A percentile compares a stretch with the other conserved stretches of the same genome.
Evolutionary conservation across 2,888 invertebrate species (phyloP).

Genomic region (Sepioteuthis lessoniana): DNA sequence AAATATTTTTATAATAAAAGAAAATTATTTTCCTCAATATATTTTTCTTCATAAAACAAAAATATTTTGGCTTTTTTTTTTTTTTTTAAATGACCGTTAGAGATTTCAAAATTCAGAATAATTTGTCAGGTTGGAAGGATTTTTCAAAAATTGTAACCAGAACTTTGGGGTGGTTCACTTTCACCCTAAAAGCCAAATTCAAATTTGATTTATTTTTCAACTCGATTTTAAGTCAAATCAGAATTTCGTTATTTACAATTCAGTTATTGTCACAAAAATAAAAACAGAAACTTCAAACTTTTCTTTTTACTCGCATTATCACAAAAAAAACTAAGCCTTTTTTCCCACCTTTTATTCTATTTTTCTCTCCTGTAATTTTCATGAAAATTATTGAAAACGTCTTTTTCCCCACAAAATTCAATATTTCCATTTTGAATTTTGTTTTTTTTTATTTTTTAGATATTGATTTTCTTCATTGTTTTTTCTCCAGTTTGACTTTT

Average conservation of each 20-base stretch:
- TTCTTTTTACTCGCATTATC: neutral
- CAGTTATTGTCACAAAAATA: neutral
- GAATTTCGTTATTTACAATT: neutral
- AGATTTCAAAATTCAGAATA: too few species aligned
- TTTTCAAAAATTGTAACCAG: too few species aligned
- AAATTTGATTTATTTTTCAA: too few species aligned
- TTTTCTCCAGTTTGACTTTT: too few species aligned
- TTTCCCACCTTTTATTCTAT: neutral
- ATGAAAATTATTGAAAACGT: too few species aligned
- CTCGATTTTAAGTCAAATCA: neutral
- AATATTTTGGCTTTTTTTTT: neutral
- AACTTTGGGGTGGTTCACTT: too few species aligned
- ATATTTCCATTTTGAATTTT: neutral
- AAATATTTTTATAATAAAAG: neutral
- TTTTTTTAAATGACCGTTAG: neutral
- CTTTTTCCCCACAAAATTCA: neutral
- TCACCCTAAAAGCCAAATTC: too few species aligned
- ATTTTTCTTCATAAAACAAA: neutral
- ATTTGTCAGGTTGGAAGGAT: too few species aligned
- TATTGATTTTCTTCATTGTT: too few species aligned
- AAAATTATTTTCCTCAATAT: neutral
- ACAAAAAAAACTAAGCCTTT: neutral
- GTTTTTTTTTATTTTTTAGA: too few species aligned
- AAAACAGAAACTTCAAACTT: neutral
- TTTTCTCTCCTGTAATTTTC: too few species aligned